Conservation (phyloP, 2,113 vertebrate genomes). For the Petrocephalus microphthalmus region DNA sequence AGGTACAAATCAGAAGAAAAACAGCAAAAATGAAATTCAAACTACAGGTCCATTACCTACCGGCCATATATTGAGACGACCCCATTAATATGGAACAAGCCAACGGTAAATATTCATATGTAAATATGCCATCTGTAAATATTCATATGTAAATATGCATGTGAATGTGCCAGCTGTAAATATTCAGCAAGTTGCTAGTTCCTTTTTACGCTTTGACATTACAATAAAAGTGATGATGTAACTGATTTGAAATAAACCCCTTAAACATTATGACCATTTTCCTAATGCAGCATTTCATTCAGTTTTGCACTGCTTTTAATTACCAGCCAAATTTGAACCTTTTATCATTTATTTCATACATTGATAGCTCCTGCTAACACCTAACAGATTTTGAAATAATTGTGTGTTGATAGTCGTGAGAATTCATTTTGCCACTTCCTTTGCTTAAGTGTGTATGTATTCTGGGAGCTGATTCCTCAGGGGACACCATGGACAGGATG, state of each 20-base stretch:
- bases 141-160: not conserved
- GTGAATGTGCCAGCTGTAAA: not conserved
- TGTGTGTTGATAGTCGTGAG: not conserved
- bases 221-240: not conserved
- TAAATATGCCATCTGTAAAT: not conserved
- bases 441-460: not conserved
- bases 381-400: not conserved
- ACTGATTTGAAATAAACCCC: not conserved
- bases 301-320: not conserved
- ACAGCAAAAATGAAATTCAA: not conserved
- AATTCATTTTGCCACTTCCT: not conserved
- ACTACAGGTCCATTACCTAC: not conserved
- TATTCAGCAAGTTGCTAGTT: not conserved
- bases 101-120: not conserved
- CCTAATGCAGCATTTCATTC: not conserved
- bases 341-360: not conserved
- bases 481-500: not conserved
- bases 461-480: not conserved
- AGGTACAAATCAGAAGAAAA: not conserved
- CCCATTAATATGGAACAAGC: not conserved
- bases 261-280: not conserved
- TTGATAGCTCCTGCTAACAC: not conserved
- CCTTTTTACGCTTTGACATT: not conserved
- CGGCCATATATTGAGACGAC: not conserved
- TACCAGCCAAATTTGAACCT: not conserved